Base-by-base conservation (phyloP, 2,797 vertebrate genomes). In the Poecilia picta region DNA sequence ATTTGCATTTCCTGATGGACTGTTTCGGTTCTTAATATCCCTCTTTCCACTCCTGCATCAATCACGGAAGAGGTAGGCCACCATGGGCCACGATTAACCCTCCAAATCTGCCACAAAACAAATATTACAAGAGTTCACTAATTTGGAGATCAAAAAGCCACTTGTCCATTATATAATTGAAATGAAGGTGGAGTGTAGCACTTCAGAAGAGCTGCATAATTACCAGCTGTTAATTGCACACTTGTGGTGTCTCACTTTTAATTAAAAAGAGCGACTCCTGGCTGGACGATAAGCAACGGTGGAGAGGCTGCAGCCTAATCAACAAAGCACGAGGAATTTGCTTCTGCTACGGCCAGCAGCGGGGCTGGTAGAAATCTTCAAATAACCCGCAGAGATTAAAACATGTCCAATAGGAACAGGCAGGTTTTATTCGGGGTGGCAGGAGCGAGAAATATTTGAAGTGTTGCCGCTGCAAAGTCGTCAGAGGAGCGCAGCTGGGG, bases 141-240 rank as follows among this genome's bases (percentile, higher is more conserved):
- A 98, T 99, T 98, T 97, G 96, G 96, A 98, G 98, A 99, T 99
- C 98, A 99, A 98, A 99, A 97, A 98, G 96, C 96, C 97, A 98
- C 97, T 99, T 98, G 98, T 98, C 98, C 97, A 96, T 98, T 97
- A 97, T 97, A 97, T 97, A 97, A 98, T 97, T 97, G 97, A 97
- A 98, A 98, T 97, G 97, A 98, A 98, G 96, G 97, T 96, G 95
- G 97, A 97, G 97, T 96, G 97, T 97, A 96, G 96, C 96, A 94
- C 96, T 99, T 99, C 98, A 98, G 97, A 99, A 97, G 96, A 97
- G 96, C 96, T 95, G 95, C 95, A 96, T 99, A 99, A 99, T 99
- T 98, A 99, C 98, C 96, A 98, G 98, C 96, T 98, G 98, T 98
- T 99, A 99, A 99, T 99, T 99, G 97, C 97, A 96, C 97, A 98